Evolutionary conservation across 2,797 vertebrate genomes (phyloP).

Genomic region (Somateria mollissima): DNA sequence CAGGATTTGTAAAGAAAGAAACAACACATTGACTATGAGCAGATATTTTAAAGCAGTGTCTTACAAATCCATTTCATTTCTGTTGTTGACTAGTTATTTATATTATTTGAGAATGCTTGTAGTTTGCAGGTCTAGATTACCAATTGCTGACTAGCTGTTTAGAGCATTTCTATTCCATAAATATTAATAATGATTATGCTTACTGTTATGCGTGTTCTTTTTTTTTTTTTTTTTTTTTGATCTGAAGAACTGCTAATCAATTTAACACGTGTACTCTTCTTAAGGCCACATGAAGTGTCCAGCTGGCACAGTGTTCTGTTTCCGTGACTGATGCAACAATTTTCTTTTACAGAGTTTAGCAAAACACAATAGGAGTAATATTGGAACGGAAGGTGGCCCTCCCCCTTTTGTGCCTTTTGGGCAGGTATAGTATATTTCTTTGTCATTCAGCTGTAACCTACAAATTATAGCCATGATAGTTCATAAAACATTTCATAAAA

Average conservation of each 20-base stretch:
- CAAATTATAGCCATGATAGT: background rate
- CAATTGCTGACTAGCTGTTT: background rate
- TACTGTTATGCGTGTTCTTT: background rate
- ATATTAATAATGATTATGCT: background rate
- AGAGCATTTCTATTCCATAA: background rate
- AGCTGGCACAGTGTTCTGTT: background rate
- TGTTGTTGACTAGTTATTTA: background rate
- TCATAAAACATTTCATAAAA: background rate
- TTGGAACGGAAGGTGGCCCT: conserved; percentile 96
- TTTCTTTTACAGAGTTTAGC: conserved; percentile 88
- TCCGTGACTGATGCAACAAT: background rate
- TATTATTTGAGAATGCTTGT: background rate
- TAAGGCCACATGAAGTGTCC: background rate
- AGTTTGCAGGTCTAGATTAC: background rate
- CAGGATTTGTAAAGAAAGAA: background rate
- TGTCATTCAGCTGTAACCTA: background rate
- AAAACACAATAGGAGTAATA: conserved; percentile 94
- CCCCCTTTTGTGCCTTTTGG: conserved; percentile 97
- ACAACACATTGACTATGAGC: background rate
- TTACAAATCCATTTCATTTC: background rate
- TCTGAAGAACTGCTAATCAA: background rate
- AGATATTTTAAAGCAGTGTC: background rate
- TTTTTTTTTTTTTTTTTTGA: fast-evolving
- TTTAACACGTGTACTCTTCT: background rate
- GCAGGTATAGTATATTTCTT: conserved; percentile 83